Conservation (phyloP, 2,888 invertebrate species). For the Drosophila limbata region DNA sequence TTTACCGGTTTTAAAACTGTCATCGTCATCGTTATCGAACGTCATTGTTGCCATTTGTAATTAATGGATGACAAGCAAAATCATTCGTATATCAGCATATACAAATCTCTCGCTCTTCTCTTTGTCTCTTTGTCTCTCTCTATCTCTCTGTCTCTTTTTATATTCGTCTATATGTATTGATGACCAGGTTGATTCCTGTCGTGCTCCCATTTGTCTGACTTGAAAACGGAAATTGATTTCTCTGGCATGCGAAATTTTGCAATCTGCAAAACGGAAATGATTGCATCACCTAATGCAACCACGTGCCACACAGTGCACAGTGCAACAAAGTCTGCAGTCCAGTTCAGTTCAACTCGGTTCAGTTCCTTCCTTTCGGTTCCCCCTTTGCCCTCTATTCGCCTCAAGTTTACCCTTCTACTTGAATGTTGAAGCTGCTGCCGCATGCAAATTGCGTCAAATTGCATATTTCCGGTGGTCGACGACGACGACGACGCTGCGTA, state of each 20-base stretch:
- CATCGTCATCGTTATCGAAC: slow-evolving; percentile 15
- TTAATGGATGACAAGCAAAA: slow-evolving; percentile 49
- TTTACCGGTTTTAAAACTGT: slow-evolving; percentile 5
- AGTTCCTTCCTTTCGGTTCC: not conserved
- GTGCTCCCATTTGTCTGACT: slow-evolving; percentile 37
- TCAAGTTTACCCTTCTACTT: not conserved
- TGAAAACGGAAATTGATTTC: slow-evolving; percentile 76
- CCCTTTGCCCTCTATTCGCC: not conserved
- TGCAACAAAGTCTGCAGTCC: slow-evolving; percentile 5
- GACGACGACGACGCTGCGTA: slow-evolving; percentile 52
- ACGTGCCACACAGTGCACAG: slow-evolving; percentile 60
- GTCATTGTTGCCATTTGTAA: slow-evolving; percentile 39
- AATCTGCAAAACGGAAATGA: slow-evolving; percentile 76
- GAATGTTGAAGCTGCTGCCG: slow-evolving; percentile 43
- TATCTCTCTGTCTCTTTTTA: not conserved
- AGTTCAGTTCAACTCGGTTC: slow-evolving; percentile 10
- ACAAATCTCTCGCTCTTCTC: not conserved
- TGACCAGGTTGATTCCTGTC: slow-evolving; percentile 24
- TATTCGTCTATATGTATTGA: slow-evolving; percentile 2
- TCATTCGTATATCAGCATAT: slow-evolving; percentile 8
- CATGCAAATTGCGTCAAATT: slow-evolving; percentile 80
- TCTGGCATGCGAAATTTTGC: slow-evolving; percentile 61
- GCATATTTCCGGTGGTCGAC: slow-evolving; percentile 74
- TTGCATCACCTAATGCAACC: slow-evolving; percentile 75
- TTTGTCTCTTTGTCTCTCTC: too few relatives aligned